phyloP scores from a whole-genome alignment of 2,113 vertebrate species.

The Misgurnus mizolepis region DNA sequence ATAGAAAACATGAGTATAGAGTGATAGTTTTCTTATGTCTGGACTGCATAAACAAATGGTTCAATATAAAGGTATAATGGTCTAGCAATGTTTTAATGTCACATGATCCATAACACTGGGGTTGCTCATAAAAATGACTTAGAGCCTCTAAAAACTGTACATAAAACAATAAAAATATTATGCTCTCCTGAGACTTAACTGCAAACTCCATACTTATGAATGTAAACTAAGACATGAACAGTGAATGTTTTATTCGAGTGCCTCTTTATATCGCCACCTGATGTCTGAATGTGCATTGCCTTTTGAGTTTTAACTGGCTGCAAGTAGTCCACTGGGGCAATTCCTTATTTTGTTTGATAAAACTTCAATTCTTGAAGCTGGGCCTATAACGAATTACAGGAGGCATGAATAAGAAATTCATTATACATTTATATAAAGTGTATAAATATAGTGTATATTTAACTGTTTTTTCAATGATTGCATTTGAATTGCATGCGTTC shows the following conservation, averaged over 20 bases:
- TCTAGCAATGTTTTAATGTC: no score
- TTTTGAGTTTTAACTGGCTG: constrained; percentile 33
- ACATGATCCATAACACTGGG: no score
- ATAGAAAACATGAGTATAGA: no score
- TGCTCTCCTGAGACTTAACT: no score
- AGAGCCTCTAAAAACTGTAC: no score
- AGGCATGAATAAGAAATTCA: constrained; percentile 8
- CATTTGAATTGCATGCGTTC: constrained; percentile 33
- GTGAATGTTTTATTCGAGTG: constrained; percentile 40
- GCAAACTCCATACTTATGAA: constrained; percentile 15
- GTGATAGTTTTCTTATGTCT: no score
- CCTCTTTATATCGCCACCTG: constrained; percentile 14
- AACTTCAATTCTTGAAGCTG: constrained; percentile 40
- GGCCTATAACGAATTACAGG: constrained; percentile 26
- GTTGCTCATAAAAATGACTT: no score
- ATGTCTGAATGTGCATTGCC: constrained; percentile 11
- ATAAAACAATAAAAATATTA: no score
- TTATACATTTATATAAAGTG: neutral
- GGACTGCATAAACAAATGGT: no score
- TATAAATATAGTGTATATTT: constrained; percentile 3
- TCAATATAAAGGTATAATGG: no score
- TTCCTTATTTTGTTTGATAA: constrained; percentile 36
- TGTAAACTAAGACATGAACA: constrained; percentile 19
- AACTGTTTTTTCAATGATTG: constrained; percentile 29
- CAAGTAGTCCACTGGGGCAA: constrained; percentile 30